These are phyloP conservation scores for Saimiri boliviensis DNA, from an alignment of 2,113 vertebrate genomes.

Conservation along the genomic window DNA sequence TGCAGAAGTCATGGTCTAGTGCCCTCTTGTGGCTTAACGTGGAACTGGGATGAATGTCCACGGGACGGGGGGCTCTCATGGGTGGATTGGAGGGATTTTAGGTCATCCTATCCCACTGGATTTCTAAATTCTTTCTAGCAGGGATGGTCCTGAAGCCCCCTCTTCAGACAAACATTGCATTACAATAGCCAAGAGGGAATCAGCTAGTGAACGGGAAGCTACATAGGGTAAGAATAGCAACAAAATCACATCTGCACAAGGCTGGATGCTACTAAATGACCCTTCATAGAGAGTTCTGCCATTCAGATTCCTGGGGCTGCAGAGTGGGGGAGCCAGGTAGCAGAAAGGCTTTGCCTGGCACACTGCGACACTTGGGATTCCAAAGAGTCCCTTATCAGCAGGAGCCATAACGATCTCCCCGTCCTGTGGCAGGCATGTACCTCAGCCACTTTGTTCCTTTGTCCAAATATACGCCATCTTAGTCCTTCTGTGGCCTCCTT, in stretches of 20 bases:
- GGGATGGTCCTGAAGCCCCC: neutral
- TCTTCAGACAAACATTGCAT: neutral
- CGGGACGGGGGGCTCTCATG: neutral
- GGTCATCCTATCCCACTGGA: neutral
- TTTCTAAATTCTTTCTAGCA: neutral
- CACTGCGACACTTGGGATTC: neutral
- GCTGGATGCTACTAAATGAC: neutral
- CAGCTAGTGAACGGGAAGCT: neutral
- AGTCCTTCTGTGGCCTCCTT: neutral
- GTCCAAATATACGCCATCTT: neutral
- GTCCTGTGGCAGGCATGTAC: neutral
- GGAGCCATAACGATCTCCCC: neutral
- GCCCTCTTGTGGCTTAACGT: conserved; percentile 62
- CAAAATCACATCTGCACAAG: neutral
- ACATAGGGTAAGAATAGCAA: neutral
- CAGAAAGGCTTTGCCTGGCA: neutral
- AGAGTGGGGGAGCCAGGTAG: neutral
- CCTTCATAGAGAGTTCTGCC: neutral
- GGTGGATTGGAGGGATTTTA: accelerated
- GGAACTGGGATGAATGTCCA: neutral
- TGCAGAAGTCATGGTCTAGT: conserved; percentile 65
- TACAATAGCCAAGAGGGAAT: neutral
- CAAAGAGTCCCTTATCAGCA: neutral
- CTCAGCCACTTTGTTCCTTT: neutral
- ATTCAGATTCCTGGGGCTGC: neutral